A percentile compares a stretch with the other conserved stretches of the same genome.
These are phyloP conservation scores for Larimichthys crocea DNA, from an alignment of 2,113 vertebrate genomes.

Conservation along the genomic window DNA sequence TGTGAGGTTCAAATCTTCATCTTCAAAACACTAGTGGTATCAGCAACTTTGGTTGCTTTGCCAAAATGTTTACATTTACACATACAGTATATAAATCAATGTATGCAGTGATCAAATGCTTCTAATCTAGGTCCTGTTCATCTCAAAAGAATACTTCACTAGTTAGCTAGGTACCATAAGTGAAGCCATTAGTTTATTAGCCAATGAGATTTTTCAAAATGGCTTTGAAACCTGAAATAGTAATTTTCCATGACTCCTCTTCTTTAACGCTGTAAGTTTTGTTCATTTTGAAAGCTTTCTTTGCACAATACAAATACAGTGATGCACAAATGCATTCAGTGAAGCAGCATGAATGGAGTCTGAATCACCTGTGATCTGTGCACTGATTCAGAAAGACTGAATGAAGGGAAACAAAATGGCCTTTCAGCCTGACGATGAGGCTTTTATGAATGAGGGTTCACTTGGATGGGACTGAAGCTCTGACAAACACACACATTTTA, in stretches of 20 bases:
- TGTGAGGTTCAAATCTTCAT: neutral
- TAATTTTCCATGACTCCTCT: neutral
- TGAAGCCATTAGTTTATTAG: neutral
- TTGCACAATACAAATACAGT: neutral
- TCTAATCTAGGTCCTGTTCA: neutral
- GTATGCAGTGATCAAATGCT: neutral
- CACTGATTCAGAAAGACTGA: neutral
- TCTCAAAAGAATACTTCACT: neutral
- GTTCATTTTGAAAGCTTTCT: neutral
- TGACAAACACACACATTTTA: neutral
- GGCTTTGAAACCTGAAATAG: neutral
- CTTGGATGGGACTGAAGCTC: neutral
- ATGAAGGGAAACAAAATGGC: neutral
- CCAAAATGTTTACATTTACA: too few relatives aligned
- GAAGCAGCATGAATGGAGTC: neutral
- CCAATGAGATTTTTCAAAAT: neutral
- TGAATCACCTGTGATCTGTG: neutral
- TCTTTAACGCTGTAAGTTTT: neutral
- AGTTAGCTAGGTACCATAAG: neutral
- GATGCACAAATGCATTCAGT: neutral
- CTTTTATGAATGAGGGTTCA: neutral
- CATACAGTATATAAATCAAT: neutral
- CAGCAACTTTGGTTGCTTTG: neutral
- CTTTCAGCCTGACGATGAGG: neutral
- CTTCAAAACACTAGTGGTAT: neutral